These are phyloP conservation scores for Drosophila arizonae DNA, from an alignment of 1,140 invertebrate genomes.

Conservation along the genomic window DNA sequence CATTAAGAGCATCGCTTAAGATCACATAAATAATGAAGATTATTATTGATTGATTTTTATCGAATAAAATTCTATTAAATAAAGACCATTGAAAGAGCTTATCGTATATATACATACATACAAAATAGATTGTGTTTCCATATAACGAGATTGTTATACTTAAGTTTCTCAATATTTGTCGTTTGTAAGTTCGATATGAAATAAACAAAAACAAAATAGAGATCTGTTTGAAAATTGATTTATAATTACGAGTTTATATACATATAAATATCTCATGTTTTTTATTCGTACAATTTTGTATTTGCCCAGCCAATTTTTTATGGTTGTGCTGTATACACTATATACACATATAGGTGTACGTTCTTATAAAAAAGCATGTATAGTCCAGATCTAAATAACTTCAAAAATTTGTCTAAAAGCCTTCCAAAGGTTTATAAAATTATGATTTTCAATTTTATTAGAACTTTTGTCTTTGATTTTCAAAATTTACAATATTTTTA, in stretches of 20 bases:
- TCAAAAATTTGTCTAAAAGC: slow-evolving; percentile 45
- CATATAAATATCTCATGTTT: slow-evolving; percentile 28
- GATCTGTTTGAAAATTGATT: slow-evolving; percentile 29
- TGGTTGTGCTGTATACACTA: slow-evolving; percentile 33
- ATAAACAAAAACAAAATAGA: slow-evolving; percentile 6
- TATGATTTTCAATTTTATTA: slow-evolving; percentile 40
- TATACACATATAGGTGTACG: slow-evolving; percentile 11
- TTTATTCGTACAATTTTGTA: slow-evolving; percentile 34
- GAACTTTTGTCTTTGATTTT: slow-evolving; percentile 50
- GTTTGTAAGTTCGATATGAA: slow-evolving; percentile 6
- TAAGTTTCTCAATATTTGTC: background rate
- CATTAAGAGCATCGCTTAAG: background rate
- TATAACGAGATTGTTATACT: background rate
- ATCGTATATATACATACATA: background rate
- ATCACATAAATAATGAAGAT: background rate
- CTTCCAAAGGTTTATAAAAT: slow-evolving; percentile 27
- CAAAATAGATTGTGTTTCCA: background rate
- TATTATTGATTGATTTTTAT: background rate
- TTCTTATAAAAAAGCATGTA: slow-evolving; percentile 7
- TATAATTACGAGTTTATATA: slow-evolving; percentile 43
- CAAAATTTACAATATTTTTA: slow-evolving; percentile 39
- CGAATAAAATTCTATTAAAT: background rate
- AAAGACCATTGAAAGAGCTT: background rate
- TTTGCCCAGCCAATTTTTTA: slow-evolving; percentile 35
- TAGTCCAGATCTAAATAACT: slow-evolving; percentile 37